These are phyloP conservation scores for Stratiomys singularior DNA, from an alignment of 2,888 invertebrate genomes.

Conservation along the genomic window DNA sequence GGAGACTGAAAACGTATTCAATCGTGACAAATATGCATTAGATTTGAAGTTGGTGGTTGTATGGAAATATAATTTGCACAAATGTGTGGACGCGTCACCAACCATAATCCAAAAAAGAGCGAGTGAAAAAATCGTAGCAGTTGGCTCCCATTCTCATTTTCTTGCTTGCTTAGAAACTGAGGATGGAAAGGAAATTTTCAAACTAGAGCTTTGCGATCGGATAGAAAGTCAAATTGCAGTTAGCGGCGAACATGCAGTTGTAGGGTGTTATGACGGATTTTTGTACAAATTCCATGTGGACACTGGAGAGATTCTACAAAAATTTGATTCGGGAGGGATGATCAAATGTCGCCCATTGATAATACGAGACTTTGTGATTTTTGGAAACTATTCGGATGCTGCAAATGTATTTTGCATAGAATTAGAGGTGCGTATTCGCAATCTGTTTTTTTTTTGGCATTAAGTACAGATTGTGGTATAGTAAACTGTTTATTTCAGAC, in stretches of 20 bases:
- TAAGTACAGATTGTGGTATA: no score
- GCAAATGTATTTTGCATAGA: constrained; percentile 60
- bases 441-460: no score
- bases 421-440: constrained; percentile 53
- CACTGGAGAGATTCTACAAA: constrained; percentile 71
- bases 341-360: constrained; percentile 68
- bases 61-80: constrained; percentile 71
- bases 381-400: constrained; percentile 67
- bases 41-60: constrained; percentile 36
- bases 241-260: constrained; percentile 68
- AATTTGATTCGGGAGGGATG: constrained; percentile 65
- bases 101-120: constrained; percentile 63
- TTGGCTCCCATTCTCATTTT: constrained; percentile 81
- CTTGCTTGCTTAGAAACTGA: constrained; percentile 71
- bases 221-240: constrained; percentile 76
- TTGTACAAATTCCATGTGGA: constrained; percentile 73
- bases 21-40: neutral
- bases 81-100: constrained; percentile 87
- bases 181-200: constrained; percentile 68
- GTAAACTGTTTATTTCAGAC: no score
- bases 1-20: neutral
- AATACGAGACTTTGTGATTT: constrained; percentile 72
- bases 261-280: constrained; percentile 82
- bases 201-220: constrained; percentile 71
- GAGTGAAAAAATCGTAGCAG: constrained; percentile 65